Conservation (phyloP, 2,888 invertebrate species). For the Germaria angustata region DNA sequence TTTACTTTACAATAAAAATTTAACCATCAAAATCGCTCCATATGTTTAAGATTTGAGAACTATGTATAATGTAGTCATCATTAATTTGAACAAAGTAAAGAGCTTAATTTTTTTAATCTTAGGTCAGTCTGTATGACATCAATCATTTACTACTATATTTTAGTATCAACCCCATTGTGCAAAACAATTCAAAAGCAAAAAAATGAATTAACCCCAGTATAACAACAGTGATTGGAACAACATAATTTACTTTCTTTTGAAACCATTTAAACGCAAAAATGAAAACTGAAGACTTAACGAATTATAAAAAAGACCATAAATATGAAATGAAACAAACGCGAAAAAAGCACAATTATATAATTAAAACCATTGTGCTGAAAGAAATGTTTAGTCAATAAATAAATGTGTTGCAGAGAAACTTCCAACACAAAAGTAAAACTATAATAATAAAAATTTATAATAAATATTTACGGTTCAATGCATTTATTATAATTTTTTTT, state of each 20-base stretch:
- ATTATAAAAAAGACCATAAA: conserved; percentile 1
- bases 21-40: too few relatives aligned
- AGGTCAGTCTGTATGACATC: too few relatives aligned
- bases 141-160: too few relatives aligned
- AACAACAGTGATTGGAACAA: background rate
- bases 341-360: conserved; percentile 51
- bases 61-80: too few relatives aligned
- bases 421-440: conserved; percentile 11
- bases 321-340: conserved; percentile 29
- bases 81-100: too few relatives aligned
- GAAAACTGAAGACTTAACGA: background rate
- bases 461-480: conserved; percentile 60
- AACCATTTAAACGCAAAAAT: conserved; percentile 7
- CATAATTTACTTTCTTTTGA: conserved; percentile 54
- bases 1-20: too few relatives aligned
- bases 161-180: too few relatives aligned
- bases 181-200: background rate
- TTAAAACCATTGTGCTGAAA: conserved; percentile 47
- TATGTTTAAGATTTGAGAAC: too few relatives aligned
- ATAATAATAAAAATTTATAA: conserved; percentile 33
- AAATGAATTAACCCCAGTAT: background rate
- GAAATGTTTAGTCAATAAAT: conserved; percentile 34
- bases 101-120: too few relatives aligned
- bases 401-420: conserved; percentile 55
- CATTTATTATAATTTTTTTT: conserved; percentile 25